These are phyloP conservation scores for Drosophila pseudoananassae DNA, from an alignment of 1,140 invertebrate species.

Conservation along the genomic window DNA sequence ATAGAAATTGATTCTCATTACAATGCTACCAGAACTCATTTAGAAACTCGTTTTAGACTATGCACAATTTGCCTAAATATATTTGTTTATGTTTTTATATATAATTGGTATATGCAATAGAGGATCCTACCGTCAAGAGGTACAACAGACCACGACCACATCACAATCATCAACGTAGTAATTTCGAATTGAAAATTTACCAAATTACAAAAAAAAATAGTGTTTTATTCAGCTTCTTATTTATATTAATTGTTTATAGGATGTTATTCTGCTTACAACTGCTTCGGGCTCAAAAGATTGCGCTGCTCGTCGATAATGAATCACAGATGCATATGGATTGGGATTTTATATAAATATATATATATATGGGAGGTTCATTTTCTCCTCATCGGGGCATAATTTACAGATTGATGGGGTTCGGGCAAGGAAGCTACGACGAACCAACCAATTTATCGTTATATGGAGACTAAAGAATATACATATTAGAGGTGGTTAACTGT, in stretches of 20 bases:
- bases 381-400: slow-evolving; percentile 38
- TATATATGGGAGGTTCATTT: slow-evolving; percentile 41
- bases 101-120: slow-evolving; percentile 62
- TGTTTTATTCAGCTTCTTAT: slow-evolving; percentile 37
- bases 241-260: slow-evolving; percentile 20
- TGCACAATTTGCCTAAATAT: slow-evolving; percentile 64
- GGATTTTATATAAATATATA: slow-evolving; percentile 33
- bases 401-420: slow-evolving; percentile 30
- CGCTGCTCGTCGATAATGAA: slow-evolving; percentile 70
- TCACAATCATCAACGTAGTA: slow-evolving; percentile 37
- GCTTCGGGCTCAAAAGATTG: slow-evolving; percentile 44
- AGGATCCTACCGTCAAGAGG: slow-evolving; percentile 43
- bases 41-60: slow-evolving; percentile 64
- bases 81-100: slow-evolving; percentile 46
- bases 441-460: slow-evolving; percentile 67
- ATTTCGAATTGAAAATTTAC: neutral
- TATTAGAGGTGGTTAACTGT: slow-evolving; percentile 14
- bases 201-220: slow-evolving; percentile 33
- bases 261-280: slow-evolving; percentile 41
- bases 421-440: slow-evolving; percentile 50
- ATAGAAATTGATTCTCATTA: slow-evolving; percentile 51
- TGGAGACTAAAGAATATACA: slow-evolving; percentile 65
- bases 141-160: slow-evolving; percentile 25
- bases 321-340: slow-evolving; percentile 65
- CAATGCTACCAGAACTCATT: slow-evolving; percentile 53